Evolutionary conservation across 2,113 vertebrate genomes (phyloP).

Genomic region (Oophaga pumilio): DNA sequence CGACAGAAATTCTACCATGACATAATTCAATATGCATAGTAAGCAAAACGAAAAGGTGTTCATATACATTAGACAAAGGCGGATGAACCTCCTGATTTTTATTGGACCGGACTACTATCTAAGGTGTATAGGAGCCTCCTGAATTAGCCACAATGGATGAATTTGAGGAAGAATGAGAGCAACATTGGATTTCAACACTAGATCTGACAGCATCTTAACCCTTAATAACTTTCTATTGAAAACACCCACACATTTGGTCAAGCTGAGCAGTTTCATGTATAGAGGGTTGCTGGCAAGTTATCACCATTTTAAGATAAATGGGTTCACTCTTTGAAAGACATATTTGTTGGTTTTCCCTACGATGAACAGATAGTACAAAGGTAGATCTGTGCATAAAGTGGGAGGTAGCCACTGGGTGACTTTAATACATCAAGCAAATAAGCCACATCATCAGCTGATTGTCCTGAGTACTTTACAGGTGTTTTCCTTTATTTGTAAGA

Average conservation of each 20-base stretch:
- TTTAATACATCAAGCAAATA: neutral
- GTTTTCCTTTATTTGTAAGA: slow-evolving; percentile 13
- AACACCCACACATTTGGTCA: too few species aligned
- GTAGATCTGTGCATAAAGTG: neutral
- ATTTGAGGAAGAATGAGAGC: too few species aligned
- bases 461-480: slow-evolving; percentile 30
- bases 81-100: too few species aligned
- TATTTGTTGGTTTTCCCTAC: neutral
- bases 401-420: neutral
- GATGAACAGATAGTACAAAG: neutral
- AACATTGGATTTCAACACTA: too few species aligned
- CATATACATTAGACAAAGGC: too few species aligned
- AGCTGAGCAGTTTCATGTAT: too few species aligned
- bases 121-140: too few species aligned
- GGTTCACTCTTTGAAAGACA: neutral
- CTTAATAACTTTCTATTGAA: too few species aligned
- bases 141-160: too few species aligned
- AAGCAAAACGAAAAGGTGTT: neutral
- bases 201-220: too few species aligned
- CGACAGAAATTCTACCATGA: neutral
- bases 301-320: neutral
- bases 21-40: neutral
- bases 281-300: neutral
- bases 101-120: too few species aligned
- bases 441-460: neutral